Evolutionary conservation across 2,113 vertebrate species (phyloP).

Genomic region (Fregetta grallaria): DNA sequence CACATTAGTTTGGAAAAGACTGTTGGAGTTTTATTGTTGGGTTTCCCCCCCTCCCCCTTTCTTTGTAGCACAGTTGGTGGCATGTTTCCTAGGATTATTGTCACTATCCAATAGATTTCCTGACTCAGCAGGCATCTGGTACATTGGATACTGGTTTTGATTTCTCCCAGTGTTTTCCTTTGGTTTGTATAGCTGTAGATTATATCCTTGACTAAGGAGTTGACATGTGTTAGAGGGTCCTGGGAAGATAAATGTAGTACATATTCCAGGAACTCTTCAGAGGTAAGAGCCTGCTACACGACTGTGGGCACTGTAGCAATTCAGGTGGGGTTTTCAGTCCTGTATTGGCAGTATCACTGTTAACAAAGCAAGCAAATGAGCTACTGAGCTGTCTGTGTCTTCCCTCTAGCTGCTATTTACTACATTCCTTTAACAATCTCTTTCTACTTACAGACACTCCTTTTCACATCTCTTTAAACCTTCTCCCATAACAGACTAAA

Average conservation of each 20-base stretch:
- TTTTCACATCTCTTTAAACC: neutral
- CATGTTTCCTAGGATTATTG: neutral
- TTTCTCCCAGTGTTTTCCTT: neutral
- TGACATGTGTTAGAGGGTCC: neutral
- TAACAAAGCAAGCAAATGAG: neutral
- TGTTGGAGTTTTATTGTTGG: neutral
- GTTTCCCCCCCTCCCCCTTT: neutral
- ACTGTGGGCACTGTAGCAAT: neutral
- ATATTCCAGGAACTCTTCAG: neutral
- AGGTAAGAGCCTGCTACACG: neutral
- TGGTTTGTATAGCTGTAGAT: neutral
- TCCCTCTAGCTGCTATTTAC: neutral
- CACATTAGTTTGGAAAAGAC: neutral
- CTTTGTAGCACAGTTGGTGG: neutral
- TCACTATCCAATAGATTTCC: neutral
- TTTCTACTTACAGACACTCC: neutral
- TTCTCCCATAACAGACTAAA: neutral
- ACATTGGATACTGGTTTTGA: neutral
- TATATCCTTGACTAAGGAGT: neutral
- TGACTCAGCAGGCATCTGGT: neutral
- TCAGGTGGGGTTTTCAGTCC: neutral
- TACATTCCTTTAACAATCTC: neutral
- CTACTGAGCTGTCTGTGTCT: neutral
- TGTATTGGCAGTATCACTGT: neutral
- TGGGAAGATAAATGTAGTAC: neutral